These are phyloP conservation scores for Xenotilapia caudafasciata DNA, from an alignment of 2,113 vertebrate species.

Conservation along the genomic window DNA sequence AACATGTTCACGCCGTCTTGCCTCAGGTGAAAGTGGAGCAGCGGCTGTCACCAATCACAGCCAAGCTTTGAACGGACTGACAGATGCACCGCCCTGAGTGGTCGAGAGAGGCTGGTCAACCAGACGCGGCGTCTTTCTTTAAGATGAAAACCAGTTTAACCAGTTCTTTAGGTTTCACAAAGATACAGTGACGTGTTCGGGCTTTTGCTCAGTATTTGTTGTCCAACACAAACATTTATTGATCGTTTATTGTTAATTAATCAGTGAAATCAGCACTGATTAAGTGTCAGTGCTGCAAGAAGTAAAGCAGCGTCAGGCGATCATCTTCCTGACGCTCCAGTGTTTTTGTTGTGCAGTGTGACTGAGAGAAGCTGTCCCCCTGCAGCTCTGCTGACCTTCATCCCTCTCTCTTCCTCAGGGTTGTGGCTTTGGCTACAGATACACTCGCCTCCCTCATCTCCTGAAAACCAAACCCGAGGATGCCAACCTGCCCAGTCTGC, in stretches of 20 bases:
- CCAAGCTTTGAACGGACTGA: neutral
- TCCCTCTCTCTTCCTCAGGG: conserved; percentile 68
- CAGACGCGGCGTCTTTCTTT: fast-evolving
- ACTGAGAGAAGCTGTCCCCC: neutral
- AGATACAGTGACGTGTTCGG: fast-evolving
- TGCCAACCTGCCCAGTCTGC: conserved; percentile 91
- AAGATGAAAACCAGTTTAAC: neutral
- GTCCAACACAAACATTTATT: neutral
- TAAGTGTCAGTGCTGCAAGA: neutral
- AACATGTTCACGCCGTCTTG: neutral
- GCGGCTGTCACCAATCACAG: neutral
- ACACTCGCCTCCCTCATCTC: conserved; percentile 92
- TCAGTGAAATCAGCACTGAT: neutral
- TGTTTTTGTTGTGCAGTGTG: neutral
- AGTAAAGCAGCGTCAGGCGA: neutral
- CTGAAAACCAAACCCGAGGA: conserved; percentile 98
- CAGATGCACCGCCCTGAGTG: neutral
- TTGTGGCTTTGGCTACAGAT: conserved; percentile 96
- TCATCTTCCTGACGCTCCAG: fast-evolving
- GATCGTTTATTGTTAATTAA: neutral
- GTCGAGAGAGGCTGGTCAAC: neutral
- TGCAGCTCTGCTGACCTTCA: neutral
- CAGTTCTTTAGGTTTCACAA: neutral
- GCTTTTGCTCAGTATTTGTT: neutral
- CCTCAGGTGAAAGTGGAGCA: neutral